These are phyloP conservation scores for Gallinago jamesoni DNA, from an alignment of 2,113 vertebrate genomes.

Conservation along the genomic window DNA sequence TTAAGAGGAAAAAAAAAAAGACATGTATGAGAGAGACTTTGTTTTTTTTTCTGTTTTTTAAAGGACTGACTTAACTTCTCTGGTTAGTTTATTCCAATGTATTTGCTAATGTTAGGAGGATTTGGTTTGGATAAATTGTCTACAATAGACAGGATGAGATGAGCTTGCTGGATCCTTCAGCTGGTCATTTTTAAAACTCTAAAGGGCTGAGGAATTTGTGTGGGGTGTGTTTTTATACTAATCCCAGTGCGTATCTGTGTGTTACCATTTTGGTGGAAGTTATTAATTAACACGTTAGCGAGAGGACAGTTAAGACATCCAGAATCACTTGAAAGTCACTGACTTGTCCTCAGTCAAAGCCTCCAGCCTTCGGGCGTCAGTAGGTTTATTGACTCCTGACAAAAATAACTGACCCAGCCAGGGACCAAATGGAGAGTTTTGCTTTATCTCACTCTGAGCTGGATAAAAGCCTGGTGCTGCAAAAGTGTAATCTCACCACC, in stretches of 20 bases:
- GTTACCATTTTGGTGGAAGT: neutral
- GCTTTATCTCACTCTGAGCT: neutral
- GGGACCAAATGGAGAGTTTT: neutral
- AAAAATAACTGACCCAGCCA: neutral
- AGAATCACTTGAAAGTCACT: neutral
- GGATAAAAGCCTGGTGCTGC: neutral
- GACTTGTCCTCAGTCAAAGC: neutral
- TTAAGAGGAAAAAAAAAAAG: neutral
- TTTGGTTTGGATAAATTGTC: neutral
- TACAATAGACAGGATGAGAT: neutral
- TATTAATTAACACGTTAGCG: neutral
- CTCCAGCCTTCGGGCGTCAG: neutral
- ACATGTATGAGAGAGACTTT: neutral
- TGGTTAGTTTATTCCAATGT: neutral
- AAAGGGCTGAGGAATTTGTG: neutral
- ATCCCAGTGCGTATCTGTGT: neutral
- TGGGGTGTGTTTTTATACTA: neutral
- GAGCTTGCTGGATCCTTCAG: neutral
- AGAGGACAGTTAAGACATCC: neutral
- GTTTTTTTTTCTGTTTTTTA: neutral
- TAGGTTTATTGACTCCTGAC: neutral
- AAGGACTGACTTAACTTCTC: neutral
- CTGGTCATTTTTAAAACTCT: neutral
- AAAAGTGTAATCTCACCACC: neutral
- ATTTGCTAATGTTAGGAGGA: neutral